These are phyloP conservation scores for Mesitornis unicolor DNA, from an alignment of 2,113 vertebrate genomes.

Conservation along the genomic window DNA sequence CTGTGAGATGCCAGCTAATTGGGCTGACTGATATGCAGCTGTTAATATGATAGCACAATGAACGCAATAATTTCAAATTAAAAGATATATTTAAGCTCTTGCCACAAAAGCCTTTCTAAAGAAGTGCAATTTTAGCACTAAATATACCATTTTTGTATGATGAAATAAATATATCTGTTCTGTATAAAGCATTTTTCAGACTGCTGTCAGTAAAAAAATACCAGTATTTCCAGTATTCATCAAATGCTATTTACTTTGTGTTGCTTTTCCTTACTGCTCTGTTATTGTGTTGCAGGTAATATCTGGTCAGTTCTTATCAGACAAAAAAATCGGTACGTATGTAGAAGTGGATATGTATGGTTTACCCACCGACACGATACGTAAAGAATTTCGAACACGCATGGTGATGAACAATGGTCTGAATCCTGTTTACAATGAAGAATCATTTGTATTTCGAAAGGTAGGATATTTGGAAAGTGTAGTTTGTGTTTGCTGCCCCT, in stretches of 20 bases:
- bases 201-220: background rate
- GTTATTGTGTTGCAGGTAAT: slow-evolving; percentile 80
- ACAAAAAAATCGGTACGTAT: slow-evolving; percentile 97
- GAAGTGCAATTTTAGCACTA: background rate
- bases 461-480: slow-evolving; percentile 63
- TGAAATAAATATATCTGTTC: background rate
- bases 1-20: background rate
- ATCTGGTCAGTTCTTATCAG: slow-evolving; percentile 96
- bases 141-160: background rate
- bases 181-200: background rate
- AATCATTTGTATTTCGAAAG: slow-evolving; percentile 97
- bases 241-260: background rate
- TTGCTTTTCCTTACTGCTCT: background rate
- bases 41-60: background rate
- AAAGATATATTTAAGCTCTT: background rate
- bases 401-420: slow-evolving; percentile 99
- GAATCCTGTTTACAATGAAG: slow-evolving; percentile 97
- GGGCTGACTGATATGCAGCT: background rate
- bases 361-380: slow-evolving; percentile 93
- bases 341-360: slow-evolving; percentile 99
- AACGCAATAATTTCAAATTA: background rate
- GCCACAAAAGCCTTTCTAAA: background rate
- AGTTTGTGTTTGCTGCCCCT: background rate
- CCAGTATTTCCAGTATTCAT: background rate
- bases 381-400: slow-evolving; percentile 95